Evolutionary conservation across 1,140 invertebrate genomes (phyloP), one percentile per base, ranked within the genome.

Genomic region (Drosophila pectinifera): DNA sequence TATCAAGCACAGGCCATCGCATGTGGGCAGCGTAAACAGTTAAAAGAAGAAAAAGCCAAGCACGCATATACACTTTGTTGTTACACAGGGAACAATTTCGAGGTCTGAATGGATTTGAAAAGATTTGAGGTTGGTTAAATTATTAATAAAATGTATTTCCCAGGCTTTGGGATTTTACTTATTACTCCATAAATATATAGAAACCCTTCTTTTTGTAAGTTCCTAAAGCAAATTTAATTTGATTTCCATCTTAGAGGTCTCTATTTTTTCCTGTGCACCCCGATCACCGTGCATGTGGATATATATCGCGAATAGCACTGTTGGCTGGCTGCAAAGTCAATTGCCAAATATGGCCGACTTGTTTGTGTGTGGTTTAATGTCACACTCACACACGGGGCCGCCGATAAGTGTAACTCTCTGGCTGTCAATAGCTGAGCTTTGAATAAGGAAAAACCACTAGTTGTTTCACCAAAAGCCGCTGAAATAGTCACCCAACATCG

Each of bases 361-460:
- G 84, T 80, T 86, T 84, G 80, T 90, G 76, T 88, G 85, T 83
- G 77, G 84, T 75, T 89, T 89, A 89, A 89, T 89, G 84, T 89
- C 84, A 88, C 72, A 80, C 80, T 73, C 67, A 51, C 43, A 79
- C 56, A 70, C 54, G 43, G 36, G 58, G 46, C 56, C 38, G 28
- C 42, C 65, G 72, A 80, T 78, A 88, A 90, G 85, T 80, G 68
- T 68, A 89, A 80, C 67, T 88, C 72, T 88, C 80, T 67, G 78
- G 49, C 57, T 75, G 82, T 82, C 82, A 85, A 85, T 85, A 86
- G 63, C 68, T 78, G 55, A 75, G 78, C 70, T 81, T 86, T 88
- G 46, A 74, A 84, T 80, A 89, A 89, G 84, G 84, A 84, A 89
- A 89, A 80, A 80, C 84, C 80, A 89, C 85, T 89, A 90, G 77